phyloP scores from a whole-genome alignment of 2,888 invertebrate species.

The Drosophila macrospina region DNA sequence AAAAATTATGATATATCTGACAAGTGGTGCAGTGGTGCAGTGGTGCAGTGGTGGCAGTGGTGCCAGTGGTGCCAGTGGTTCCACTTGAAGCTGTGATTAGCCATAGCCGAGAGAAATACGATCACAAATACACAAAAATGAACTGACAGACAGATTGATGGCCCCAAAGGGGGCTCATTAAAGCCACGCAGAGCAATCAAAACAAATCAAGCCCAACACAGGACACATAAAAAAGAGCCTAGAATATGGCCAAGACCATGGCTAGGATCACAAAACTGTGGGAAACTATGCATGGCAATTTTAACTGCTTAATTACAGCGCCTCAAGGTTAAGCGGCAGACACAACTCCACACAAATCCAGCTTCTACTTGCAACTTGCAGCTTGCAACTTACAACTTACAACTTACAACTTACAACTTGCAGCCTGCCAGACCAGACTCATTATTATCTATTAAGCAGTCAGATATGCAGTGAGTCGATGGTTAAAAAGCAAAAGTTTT shows the following conservation, averaged over 20 bases:
- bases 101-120: conserved; percentile 34
- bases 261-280: conserved; percentile 66
- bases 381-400: neutral
- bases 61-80: conserved; percentile 7
- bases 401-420: neutral
- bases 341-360: conserved; percentile 1
- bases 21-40: conserved; percentile 2
- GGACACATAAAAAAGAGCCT: conserved; percentile 62
- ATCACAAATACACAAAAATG: conserved; percentile 26
- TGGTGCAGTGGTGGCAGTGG: neutral
- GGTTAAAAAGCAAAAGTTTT: conserved; percentile 54
- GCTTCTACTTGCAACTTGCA: conserved; percentile 7
- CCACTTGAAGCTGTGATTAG: conserved; percentile 60
- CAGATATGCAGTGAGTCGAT: conserved; percentile 55
- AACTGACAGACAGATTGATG: conserved; percentile 60
- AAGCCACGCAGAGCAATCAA: conserved; percentile 79
- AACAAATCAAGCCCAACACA: conserved; percentile 73
- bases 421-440: conserved; percentile 48
- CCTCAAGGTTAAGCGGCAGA: conserved; percentile 62
- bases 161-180: conserved; percentile 69
- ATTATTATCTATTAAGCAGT: conserved; percentile 81
- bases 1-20: conserved; percentile 71
- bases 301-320: conserved; percentile 82
- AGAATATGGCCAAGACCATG: conserved; percentile 38
- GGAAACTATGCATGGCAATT: conserved; percentile 64